These are phyloP conservation scores for Ypsolopha sequella DNA, from an alignment of 2,888 invertebrate species.

Conservation along the genomic window DNA sequence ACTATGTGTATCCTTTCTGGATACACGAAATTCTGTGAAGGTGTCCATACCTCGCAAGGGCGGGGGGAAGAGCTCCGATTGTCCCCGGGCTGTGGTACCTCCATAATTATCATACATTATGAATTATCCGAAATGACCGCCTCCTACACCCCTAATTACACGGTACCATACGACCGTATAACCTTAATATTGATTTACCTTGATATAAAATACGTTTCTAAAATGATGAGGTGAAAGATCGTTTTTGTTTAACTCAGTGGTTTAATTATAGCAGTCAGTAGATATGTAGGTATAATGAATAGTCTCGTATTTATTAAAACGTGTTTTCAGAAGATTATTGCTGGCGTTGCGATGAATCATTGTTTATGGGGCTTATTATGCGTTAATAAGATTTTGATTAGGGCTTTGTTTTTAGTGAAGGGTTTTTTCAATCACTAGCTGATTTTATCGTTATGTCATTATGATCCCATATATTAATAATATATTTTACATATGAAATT, in stretches of 20 bases:
- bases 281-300: slow-evolving; percentile 40
- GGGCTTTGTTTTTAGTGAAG: not conserved
- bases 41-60: not conserved
- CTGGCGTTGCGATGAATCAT: slow-evolving; percentile 49
- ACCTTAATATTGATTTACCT: not conserved
- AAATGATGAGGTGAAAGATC: no score
- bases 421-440: no score
- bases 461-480: no score
- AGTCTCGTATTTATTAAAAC: slow-evolving; percentile 55
- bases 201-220: no score
- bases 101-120: slow-evolving; percentile 69
- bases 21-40: not conserved
- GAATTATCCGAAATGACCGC: slow-evolving; percentile 65
- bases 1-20: no score
- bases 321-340: slow-evolving; percentile 43
- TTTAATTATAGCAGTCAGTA: no score
- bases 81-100: slow-evolving; percentile 45
- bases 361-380: slow-evolving; percentile 42
- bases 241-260: no score
- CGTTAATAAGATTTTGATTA: slow-evolving; percentile 21
- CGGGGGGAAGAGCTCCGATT: slow-evolving; percentile 18
- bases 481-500: no score
- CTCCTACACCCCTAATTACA: slow-evolving; percentile 58
- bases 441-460: no score
- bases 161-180: slow-evolving; percentile 28